These are phyloP conservation scores for Hippocampus guttulatus DNA, from an alignment of 2,113 vertebrate species.

Conservation along the genomic window DNA sequence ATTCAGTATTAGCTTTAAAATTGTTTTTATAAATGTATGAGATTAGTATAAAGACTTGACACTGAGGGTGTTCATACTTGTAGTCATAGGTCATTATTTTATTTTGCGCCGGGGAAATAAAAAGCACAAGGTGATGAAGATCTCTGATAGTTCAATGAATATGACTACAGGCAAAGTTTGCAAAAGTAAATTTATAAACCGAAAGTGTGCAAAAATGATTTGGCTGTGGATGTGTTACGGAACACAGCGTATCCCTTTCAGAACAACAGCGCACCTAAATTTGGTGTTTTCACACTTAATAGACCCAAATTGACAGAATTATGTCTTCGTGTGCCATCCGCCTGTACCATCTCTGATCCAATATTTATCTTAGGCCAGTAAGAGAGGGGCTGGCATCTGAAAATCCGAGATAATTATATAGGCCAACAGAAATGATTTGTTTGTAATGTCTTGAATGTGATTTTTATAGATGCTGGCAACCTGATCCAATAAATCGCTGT, in stretches of 20 bases:
- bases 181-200: not conserved
- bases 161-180: not conserved
- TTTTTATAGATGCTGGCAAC: slow-evolving; percentile 74
- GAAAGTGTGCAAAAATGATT: not conserved
- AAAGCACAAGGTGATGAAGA: too few relatives aligned
- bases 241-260: slow-evolving; percentile 31
- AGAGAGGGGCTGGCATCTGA: slow-evolving; percentile 68
- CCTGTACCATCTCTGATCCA: slow-evolving; percentile 64
- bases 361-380: slow-evolving; percentile 58
- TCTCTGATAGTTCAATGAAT: not conserved
- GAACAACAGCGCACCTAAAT: slow-evolving; percentile 58
- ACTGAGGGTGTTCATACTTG: not conserved
- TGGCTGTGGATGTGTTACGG: slow-evolving; percentile 6
- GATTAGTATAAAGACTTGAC: slow-evolving; percentile 47
- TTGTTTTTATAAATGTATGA: slow-evolving; percentile 50
- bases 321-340: slow-evolving; percentile 61
- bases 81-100: too few relatives aligned
- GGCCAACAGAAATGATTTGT: slow-evolving; percentile 70
- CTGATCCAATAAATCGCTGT: slow-evolving; percentile 70
- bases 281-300: slow-evolving; percentile 52
- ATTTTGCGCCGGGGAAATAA: too few relatives aligned
- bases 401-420: slow-evolving; percentile 74
- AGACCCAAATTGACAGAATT: slow-evolving; percentile 65
- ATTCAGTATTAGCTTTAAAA: slow-evolving; percentile 50
- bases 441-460: slow-evolving; percentile 67